These are phyloP conservation scores for Chionomys nivalis DNA, from an alignment of 2,113 vertebrate genomes.

Conservation along the genomic window DNA sequence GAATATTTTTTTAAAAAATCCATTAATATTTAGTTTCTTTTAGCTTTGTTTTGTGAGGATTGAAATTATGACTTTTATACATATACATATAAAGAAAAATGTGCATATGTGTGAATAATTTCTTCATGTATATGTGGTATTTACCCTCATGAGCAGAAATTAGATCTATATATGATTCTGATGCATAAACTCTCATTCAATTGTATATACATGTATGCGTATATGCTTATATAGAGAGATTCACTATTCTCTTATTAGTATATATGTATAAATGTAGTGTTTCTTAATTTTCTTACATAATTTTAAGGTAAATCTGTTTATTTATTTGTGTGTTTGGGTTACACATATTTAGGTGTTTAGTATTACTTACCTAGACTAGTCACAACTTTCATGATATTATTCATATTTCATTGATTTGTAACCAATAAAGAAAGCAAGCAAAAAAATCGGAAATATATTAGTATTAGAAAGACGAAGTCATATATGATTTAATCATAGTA, in stretches of 20 bases:
- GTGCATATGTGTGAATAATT: too few relatives aligned
- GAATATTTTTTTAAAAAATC: fast-evolving
- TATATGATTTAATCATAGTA: not conserved
- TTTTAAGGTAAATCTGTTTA: not conserved
- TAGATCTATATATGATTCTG: not conserved
- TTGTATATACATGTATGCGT: not conserved
- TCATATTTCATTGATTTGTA: not conserved
- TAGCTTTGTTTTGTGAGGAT: not conserved
- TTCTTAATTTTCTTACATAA: not conserved
- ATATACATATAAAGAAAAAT: not conserved
- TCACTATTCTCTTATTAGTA: not conserved
- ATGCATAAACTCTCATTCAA: not conserved
- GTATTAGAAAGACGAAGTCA: not conserved
- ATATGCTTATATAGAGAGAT: not conserved
- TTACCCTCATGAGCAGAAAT: not conserved
- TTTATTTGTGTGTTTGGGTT: not conserved
- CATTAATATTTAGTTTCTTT: not conserved
- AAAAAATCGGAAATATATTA: not conserved
- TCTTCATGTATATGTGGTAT: not conserved
- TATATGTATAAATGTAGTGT: not conserved
- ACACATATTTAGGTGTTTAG: not conserved
- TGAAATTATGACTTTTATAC: not conserved
- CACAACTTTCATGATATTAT: not conserved
- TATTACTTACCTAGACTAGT: not conserved
- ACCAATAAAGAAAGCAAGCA: not conserved